These are phyloP conservation scores for Zaprionus bogoriensis DNA, from an alignment of 2,888 invertebrate species.

Conservation along the genomic window DNA sequence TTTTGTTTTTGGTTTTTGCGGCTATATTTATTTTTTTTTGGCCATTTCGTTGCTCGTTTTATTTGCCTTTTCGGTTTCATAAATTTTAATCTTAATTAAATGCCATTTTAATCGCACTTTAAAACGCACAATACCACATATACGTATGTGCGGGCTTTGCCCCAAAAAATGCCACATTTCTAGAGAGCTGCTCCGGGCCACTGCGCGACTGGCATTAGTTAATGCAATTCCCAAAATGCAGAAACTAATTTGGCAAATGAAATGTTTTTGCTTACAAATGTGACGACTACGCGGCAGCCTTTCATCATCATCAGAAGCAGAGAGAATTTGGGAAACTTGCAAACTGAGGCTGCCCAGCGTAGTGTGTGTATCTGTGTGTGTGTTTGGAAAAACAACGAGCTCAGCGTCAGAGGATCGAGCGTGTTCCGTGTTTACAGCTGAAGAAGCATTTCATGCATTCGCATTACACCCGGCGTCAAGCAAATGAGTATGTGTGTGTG, in stretches of 20 bases:
- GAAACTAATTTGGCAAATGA: conserved; percentile 67
- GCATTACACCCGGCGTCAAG: conserved; percentile 70
- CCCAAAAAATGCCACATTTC: no score
- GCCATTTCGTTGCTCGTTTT: background rate
- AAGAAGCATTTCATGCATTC: conserved; percentile 58
- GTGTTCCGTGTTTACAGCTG: conserved; percentile 56
- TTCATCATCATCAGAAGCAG: conserved; percentile 59
- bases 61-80: conserved; percentile 42
- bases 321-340: conserved; percentile 29
- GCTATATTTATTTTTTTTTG: conserved; percentile 19
- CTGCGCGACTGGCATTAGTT: conserved; percentile 54
- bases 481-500: conserved; percentile 66
- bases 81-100: conserved; percentile 76
- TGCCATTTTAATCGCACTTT: conserved; percentile 64
- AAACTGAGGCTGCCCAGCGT: conserved; percentile 12
- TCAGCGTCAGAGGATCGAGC: conserved; percentile 9
- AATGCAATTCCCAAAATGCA: conserved; percentile 66
- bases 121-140: conserved; percentile 26
- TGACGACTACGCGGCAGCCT: conserved; percentile 53
- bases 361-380: no score
- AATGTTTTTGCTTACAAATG: conserved; percentile 74
- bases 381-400: conserved; percentile 10
- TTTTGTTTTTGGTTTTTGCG: background rate
- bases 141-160: background rate
- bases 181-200: no score